A percentile compares a stretch with the other conserved stretches of the same genome.
These are phyloP conservation scores for Alethe diademata DNA, from an alignment of 2,113 vertebrate genomes.

Conservation along the genomic window DNA sequence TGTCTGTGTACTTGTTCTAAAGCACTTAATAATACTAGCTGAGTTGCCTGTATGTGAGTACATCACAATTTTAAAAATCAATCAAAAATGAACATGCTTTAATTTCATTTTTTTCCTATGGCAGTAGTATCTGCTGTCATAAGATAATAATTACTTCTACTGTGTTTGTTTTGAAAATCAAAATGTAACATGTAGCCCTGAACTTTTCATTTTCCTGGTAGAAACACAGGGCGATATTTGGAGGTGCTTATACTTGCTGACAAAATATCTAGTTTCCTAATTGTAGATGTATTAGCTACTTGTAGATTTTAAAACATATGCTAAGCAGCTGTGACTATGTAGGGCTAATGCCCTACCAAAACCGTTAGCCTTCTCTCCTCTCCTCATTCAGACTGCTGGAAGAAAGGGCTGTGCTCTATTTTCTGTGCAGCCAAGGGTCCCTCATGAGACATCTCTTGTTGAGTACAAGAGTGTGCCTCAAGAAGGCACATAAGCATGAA, in stretches of 20 bases:
- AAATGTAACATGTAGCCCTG: not conserved
- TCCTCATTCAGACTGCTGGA: not conserved
- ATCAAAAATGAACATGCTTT: not conserved
- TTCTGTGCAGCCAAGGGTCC: not conserved
- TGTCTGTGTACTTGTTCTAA: not conserved
- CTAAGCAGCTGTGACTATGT: not conserved
- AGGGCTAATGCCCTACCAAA: rapidly evolving
- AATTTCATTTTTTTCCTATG: not conserved
- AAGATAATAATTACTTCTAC: not conserved
- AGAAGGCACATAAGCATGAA: not conserved
- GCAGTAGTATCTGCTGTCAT: not conserved
- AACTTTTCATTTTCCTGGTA: not conserved
- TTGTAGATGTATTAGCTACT: not conserved
- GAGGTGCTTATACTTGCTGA: not conserved
- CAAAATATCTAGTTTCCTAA: not conserved
- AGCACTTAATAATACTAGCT: not conserved
- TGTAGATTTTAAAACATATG: not conserved
- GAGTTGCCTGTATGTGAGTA: not conserved
- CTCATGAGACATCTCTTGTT: not conserved
- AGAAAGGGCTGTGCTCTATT: not conserved
- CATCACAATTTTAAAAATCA: not conserved
- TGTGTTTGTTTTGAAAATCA: not conserved
- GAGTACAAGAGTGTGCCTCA: not conserved
- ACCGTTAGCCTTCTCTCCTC: not conserved
- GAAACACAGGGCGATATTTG: not conserved